Conservation (phyloP, 1,140 invertebrate genomes). For the Dendroctonus ponderosae region DNA sequence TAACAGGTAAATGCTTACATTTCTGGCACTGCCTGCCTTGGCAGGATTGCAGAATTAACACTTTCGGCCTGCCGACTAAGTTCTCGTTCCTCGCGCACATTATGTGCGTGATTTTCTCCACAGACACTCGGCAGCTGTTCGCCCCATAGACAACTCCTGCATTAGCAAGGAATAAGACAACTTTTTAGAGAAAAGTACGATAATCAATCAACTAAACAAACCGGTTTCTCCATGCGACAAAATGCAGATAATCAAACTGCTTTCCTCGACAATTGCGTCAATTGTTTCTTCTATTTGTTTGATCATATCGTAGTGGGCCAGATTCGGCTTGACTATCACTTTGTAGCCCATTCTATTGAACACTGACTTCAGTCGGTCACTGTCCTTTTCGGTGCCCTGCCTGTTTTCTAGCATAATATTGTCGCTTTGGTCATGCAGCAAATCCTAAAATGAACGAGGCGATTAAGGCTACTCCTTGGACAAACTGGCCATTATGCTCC, state of each 20-base stretch:
- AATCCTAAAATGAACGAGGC: conserved; percentile 30
- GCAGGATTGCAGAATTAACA: conserved; percentile 45
- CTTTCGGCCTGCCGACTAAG: conserved; percentile 41
- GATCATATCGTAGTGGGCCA: conserved; percentile 35
- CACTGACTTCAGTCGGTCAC: conserved; percentile 32
- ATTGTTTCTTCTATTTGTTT: conserved; percentile 27
- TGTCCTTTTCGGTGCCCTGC: conserved; percentile 39
- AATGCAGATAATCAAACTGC: conserved; percentile 44
- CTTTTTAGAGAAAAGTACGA: background rate
- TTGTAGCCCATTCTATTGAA: conserved; percentile 40
- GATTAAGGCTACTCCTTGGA: background rate
- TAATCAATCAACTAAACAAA: conserved; percentile 14
- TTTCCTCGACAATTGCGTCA: conserved; percentile 30
- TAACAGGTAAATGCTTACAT: conserved; percentile 31
- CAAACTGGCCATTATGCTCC: background rate
- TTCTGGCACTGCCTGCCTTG: conserved; percentile 43
- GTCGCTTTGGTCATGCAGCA: conserved; percentile 26
- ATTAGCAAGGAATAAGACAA: conserved; percentile 5
- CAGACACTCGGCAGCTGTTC: conserved; percentile 42
- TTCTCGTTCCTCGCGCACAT: conserved; percentile 35
- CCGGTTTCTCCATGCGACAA: conserved; percentile 44
- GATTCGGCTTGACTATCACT: conserved; percentile 34
- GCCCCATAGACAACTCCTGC: conserved; percentile 43
- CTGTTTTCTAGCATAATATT: conserved; percentile 35
- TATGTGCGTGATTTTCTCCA: conserved; percentile 36